A percentile compares a stretch with the other conserved stretches of the same genome.
These are phyloP conservation scores for Argynnis bischoffii DNA, from an alignment of 2,888 invertebrate species.

Conservation along the genomic window DNA sequence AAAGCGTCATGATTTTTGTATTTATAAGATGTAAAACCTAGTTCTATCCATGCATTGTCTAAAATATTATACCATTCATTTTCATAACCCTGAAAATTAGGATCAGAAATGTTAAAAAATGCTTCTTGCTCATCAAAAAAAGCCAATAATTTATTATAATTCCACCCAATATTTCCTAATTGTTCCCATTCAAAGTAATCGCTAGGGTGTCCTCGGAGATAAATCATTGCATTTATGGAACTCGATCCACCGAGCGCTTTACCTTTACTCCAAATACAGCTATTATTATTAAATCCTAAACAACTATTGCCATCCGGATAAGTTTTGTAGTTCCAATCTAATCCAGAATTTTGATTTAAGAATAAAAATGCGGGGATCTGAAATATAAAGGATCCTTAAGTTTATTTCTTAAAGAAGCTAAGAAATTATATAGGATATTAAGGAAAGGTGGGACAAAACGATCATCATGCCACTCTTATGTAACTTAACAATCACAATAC, in stretches of 20 bases:
- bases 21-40: slow-evolving; percentile 53
- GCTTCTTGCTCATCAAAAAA: slow-evolving; percentile 74
- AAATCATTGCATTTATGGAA: slow-evolving; percentile 84
- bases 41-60: slow-evolving; percentile 61
- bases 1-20: slow-evolving; percentile 54
- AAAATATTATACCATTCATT: slow-evolving; percentile 52
- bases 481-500: no score
- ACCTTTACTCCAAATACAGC: slow-evolving; percentile 84
- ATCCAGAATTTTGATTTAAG: slow-evolving; percentile 53
- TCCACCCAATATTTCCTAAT: slow-evolving; percentile 79
- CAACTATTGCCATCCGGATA: slow-evolving; percentile 60
- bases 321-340: slow-evolving; percentile 82
- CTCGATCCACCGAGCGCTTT: slow-evolving; percentile 85
- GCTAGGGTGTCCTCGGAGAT: slow-evolving; percentile 78
- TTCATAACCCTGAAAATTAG: slow-evolving; percentile 33
- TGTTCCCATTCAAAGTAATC: slow-evolving; percentile 82
- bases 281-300: slow-evolving; percentile 58
- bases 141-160: slow-evolving; percentile 69
- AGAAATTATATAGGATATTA: no score
- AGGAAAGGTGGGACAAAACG: no score
- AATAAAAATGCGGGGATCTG: slow-evolving; percentile 63
- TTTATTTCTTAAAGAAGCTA: no score
- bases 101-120: slow-evolving; percentile 43
- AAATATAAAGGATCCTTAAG: slow-evolving; percentile 36
- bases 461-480: no score